These are phyloP conservation scores for Dynastes maya DNA, from an alignment of 2,888 invertebrate genomes.

Conservation along the genomic window DNA sequence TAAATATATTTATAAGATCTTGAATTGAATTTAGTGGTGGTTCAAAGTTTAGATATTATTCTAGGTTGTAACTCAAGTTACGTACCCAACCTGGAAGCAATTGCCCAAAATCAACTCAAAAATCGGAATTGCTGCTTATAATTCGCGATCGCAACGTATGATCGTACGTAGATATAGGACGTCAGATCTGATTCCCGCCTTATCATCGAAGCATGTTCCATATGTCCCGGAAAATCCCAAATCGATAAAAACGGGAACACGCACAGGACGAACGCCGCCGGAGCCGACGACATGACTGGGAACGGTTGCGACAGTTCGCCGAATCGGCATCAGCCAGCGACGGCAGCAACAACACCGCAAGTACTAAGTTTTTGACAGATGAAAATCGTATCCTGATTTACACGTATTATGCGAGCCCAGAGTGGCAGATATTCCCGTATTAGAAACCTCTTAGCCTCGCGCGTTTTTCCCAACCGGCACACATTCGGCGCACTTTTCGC, in stretches of 20 bases:
- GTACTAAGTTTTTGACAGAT: slow-evolving; percentile 35
- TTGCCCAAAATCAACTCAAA: no score
- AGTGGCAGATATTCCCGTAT: slow-evolving; percentile 40
- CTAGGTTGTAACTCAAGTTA: no score
- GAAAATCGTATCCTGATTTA: slow-evolving; percentile 42
- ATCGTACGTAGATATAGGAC: neutral
- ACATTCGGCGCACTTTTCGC: neutral
- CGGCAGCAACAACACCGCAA: slow-evolving; percentile 1
- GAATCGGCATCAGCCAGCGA: neutral
- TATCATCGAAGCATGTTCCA: neutral
- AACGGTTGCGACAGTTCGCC: slow-evolving; percentile 1
- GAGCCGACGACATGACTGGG: neutral
- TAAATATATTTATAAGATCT: no score
- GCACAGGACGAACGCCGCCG: neutral
- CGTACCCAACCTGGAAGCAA: no score
- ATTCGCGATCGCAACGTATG: no score
- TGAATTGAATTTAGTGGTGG: no score
- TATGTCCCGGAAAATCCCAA: slow-evolving; percentile 12
- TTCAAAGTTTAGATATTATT: no score
- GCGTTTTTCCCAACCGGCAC: neutral
- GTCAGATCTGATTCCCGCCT: neutral
- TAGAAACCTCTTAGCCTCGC: slow-evolving; percentile 19
- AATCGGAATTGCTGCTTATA: no score
- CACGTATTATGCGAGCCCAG: slow-evolving; percentile 15
- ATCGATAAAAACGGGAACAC: slow-evolving; percentile 34